Percentiles rank a stretch among this genome's conserved stretches.
Conservation (phyloP, 2,797 vertebrate species). For the Salmo trutta region DNA sequence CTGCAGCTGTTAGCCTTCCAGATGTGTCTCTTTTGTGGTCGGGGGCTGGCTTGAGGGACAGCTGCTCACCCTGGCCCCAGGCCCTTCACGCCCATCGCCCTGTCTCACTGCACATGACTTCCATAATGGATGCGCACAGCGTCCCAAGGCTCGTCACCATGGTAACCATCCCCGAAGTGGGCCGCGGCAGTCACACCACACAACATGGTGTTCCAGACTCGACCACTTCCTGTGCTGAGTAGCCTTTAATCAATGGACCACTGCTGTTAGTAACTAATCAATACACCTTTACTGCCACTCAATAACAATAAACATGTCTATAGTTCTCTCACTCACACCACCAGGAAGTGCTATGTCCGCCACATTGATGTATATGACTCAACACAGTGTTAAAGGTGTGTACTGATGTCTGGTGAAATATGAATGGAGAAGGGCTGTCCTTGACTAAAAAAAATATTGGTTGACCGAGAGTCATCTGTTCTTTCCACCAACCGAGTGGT, state of each 20-base stretch:
- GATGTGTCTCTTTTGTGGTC: conserved; percentile 52
- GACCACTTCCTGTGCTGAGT: neutral
- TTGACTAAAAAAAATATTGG: neutral
- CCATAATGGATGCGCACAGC: conserved; percentile 59
- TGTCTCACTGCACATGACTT: conserved; percentile 59
- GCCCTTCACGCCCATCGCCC: neutral
- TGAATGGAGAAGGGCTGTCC: neutral
- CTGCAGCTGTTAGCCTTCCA: conserved; percentile 42
- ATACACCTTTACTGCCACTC: conserved; percentile 16
- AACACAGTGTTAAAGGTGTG: neutral
- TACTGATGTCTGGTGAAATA: neutral
- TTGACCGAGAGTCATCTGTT: neutral
- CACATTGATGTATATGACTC: neutral
- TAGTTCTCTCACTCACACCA: neutral
- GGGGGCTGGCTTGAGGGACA: conserved; percentile 47
- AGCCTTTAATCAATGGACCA: conserved; percentile 10
- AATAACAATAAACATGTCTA: conserved; percentile 12
- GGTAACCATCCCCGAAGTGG: conserved; percentile 64
- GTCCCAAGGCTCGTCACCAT: conserved; percentile 59
- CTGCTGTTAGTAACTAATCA: conserved; percentile 38
- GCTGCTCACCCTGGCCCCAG: conserved; percentile 50
- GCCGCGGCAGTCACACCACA: conserved; percentile 51
- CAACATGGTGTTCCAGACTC: no score
- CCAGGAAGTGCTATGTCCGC: neutral
- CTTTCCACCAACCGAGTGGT: neutral